phyloP scores from a whole-genome alignment of 2,888 invertebrate genomes.

The Plusia festucae region DNA sequence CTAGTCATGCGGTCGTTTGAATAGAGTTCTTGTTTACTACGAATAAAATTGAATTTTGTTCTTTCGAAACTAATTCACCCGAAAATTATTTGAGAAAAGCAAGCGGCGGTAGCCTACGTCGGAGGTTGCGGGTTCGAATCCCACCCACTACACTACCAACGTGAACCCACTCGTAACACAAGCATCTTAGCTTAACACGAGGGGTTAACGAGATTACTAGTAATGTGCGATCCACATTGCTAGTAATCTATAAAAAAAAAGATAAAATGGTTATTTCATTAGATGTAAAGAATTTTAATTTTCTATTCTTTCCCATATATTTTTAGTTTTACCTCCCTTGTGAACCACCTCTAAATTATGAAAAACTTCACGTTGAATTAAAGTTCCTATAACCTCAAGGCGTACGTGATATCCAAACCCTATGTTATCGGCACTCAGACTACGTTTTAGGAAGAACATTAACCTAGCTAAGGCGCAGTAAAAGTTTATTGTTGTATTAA shows the following conservation, averaged over 20 bases:
- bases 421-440: slow-evolving; percentile 18
- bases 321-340: no score
- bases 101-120: no score
- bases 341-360: no score
- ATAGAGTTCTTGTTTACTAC: background rate
- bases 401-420: background rate
- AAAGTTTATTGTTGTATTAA: slow-evolving; percentile 61
- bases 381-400: background rate
- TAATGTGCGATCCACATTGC: no score
- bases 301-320: background rate
- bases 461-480: slow-evolving; percentile 58
- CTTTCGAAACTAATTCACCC: background rate
- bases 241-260: no score
- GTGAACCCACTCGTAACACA: no score
- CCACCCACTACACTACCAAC: no score
- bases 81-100: background rate
- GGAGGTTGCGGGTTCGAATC: no score
- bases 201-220: no score
- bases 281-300: background rate
- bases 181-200: no score
- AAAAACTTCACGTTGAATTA: background rate
- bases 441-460: slow-evolving; percentile 62
- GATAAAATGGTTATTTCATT: no score
- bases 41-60: background rate
- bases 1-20: slow-evolving; percentile 1